Base-by-base conservation (phyloP, 2,113 vertebrate genomes). In the Stigmatopora nigra region DNA sequence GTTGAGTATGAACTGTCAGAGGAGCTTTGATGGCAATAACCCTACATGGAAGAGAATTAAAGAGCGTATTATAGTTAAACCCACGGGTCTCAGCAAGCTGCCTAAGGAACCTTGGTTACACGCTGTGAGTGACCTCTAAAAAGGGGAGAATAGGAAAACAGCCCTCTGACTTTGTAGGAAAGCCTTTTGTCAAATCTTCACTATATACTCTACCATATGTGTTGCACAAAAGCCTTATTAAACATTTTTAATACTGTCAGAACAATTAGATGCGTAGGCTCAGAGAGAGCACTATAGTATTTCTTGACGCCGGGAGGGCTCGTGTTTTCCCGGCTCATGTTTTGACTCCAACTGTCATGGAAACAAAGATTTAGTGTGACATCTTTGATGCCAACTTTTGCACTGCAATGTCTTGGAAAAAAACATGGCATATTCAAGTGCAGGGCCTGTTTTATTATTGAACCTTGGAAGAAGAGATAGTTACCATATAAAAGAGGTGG, bases 291-390 rank as follows among this genome's bases (percentile, higher is more conserved):
- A 65, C 1, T 63, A n/a, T 41, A 51, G n/a, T 7, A 51, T 67
- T 63, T 68, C 64, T 45, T 71, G 72, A 78, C 64, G 67, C n/a
- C 55, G 74, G 68, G 62, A 67, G 68, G 62, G 73, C 64, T 75
- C 66, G 71, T 70, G 38, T 78, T 82, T 22, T 78, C 64, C 66
- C 65, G 45, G 77, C 79, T 67, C 44, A 13, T 82, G 79, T 83
- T 82, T 76, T 84, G 82, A 90, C 87, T 78, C 73, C 13, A 19
- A 75, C 76, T 78, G 82, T 88, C 80, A 83, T 55, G 61, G 67
- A 82, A 81, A 88, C 60, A 69, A 64, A 81, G 76, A 87, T 87
- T 82, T 76, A 79, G 72, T 80, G 76, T 79, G 86, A 88, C 84
- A 83, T 79, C 47, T 55, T 75, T 75, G 83, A 84, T 80, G 78